Evolutionary conservation across 2,113 vertebrate genomes (phyloP).

Genomic region (Hypanus sabinus): DNA sequence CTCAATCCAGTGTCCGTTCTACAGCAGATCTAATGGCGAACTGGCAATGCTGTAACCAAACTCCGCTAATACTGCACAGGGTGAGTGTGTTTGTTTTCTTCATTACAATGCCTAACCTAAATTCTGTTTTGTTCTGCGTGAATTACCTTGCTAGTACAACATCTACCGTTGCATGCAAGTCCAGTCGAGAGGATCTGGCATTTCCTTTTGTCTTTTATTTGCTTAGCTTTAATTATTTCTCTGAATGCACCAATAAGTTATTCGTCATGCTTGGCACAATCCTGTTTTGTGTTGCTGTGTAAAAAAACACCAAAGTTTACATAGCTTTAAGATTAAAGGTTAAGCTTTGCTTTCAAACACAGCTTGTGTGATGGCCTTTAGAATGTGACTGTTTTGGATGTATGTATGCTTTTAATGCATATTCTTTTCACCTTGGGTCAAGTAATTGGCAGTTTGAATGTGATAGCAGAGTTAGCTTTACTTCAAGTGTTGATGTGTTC

Average conservation of each 20-base stretch:
- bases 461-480: background rate
- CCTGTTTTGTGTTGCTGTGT: background rate
- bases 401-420: background rate
- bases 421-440: background rate
- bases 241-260: background rate
- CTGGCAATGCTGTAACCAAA: background rate
- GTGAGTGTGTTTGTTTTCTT: background rate
- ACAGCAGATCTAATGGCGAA: slow-evolving; percentile 18
- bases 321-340: background rate
- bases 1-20: background rate
- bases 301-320: background rate
- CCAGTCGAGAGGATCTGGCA: background rate
- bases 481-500: background rate
- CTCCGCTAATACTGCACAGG: background rate
- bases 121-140: background rate
- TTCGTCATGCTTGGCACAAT: background rate
- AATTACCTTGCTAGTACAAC: background rate
- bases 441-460: background rate
- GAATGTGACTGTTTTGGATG: background rate
- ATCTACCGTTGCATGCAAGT: background rate
- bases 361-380: background rate
- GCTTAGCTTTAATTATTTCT: background rate
- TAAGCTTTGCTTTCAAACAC: background rate
- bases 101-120: background rate
- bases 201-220: background rate